Evolutionary conservation across 1,140 invertebrate species (phyloP).

Genomic region (Pygmarrhopalites habei): DNA sequence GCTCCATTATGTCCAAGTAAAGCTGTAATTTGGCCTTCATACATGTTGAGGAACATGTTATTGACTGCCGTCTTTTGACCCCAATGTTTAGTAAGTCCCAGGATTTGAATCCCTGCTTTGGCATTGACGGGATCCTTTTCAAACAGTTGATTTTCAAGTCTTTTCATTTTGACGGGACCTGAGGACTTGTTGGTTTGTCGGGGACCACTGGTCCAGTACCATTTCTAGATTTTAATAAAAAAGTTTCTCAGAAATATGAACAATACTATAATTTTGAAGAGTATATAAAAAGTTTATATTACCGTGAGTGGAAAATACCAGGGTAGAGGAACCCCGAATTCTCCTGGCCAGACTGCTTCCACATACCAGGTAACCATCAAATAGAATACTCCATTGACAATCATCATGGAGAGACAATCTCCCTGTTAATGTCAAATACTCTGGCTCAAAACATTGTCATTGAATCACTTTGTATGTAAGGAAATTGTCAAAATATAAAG

Average conservation of each 20-base stretch:
- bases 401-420: constrained; percentile 58
- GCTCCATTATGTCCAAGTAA: constrained; percentile 50
- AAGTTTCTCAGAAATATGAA: neutral
- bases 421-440: too few species aligned
- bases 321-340: constrained; percentile 45
- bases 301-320: constrained; percentile 48
- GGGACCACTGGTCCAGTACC: constrained; percentile 40
- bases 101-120: constrained; percentile 56
- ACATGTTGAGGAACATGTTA: constrained; percentile 63
- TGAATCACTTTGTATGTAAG: too few species aligned
- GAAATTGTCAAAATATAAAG: too few species aligned
- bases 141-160: constrained; percentile 45
- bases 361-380: constrained; percentile 57
- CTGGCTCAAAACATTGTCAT: too few species aligned
- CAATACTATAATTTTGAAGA: neutral
- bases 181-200: constrained; percentile 41
- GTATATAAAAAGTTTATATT: constrained; percentile 15
- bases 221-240: constrained; percentile 38
- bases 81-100: constrained; percentile 49
- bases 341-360: constrained; percentile 47
- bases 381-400: constrained; percentile 58
- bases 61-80: constrained; percentile 48
- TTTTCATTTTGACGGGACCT: constrained; percentile 44
- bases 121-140: constrained; percentile 53
- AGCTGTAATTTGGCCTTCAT: constrained; percentile 54